Evolutionary conservation across 1,140 invertebrate species (phyloP), one percentile per base, ranked within the genome.

Genomic region (Cotesia typhae): DNA sequence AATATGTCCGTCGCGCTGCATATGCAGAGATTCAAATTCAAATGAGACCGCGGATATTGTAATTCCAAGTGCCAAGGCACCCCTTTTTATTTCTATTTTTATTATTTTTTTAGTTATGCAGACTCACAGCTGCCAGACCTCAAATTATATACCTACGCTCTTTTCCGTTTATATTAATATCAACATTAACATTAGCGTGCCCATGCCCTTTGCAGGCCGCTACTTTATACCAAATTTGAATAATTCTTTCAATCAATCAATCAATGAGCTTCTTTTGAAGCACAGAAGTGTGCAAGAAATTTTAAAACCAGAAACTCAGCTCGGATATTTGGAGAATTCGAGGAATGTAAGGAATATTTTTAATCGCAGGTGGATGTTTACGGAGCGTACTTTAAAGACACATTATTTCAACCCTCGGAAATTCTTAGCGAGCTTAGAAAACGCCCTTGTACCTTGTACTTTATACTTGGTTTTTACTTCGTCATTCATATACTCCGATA

Each of bases 21-120:
- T 55, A 57, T 6, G 35, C 63, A 76, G 75, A 85, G 79, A 82
- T 84, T 82, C 80, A 87, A 87, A 87, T 87, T 87, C 85, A 87
- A 87, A 87, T 87, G 86, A 87, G 86, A 87, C 85, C 86, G 80
- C 86, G 86, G 83, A 86, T 87, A 86, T 87, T 86, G 83, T 85
- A 85, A 86, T 86, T 87, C 82, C 79, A 78, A 77, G 80, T 81
- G 73, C 75, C 81, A 81, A 28, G 28, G 28, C 28, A 83, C 82
- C 84, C 84, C 84, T 85, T 81, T 82, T 86, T 87, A 85, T 81
- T 84, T 85, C 10, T 47, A 47, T 47, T 47, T 47, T 28, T 28
- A 28, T 28, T 28, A 28, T 28, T 28, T 28, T 28, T 28, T 28
- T 28, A 28, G 41, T 47, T 6, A 85, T 84, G 78, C 76, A 78